Percentiles rank a stretch among this genome's conserved stretches.
Evolutionary conservation across 30 jellyfish, hydroid and myxozoan genomes (phyloP).

Genomic region (Hydractinia echinata): DNA sequence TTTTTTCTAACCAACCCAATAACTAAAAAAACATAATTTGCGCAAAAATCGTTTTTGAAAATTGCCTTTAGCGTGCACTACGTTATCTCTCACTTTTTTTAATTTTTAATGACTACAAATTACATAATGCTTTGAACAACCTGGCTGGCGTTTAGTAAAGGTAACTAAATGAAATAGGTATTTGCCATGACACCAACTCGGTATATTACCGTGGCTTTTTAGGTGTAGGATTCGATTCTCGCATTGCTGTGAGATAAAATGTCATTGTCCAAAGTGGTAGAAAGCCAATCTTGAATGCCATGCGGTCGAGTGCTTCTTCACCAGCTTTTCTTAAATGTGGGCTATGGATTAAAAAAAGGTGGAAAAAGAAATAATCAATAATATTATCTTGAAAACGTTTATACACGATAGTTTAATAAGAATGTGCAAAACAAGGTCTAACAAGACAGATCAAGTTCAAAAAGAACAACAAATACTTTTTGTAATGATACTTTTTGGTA

Average conservation of each 20-base stretch:
- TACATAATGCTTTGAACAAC: no score
- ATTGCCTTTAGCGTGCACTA: no score
- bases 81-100: no score
- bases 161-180: background rate
- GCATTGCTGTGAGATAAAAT: conserved; percentile 63
- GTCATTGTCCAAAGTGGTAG: conserved; percentile 57
- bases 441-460: no score
- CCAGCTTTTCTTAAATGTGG: conserved; percentile 66
- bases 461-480: no score
- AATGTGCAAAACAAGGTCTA: no score
- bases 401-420: no score
- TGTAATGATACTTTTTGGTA: no score
- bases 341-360: conserved; percentile 32
- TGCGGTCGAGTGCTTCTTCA: conserved; percentile 67
- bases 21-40: background rate
- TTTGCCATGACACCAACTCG: background rate
- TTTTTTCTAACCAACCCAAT: conserved; percentile 27
- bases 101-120: no score
- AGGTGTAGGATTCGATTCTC: conserved; percentile 58
- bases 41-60: background rate
- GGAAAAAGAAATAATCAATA: background rate
- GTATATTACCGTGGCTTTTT: conserved; percentile 51
- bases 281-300: conserved; percentile 85
- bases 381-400: no score
- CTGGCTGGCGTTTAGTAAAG: no score